A percentile compares a stretch with the other conserved stretches of the same genome.
Conservation (phyloP, 2,797 vertebrate genomes). For the Moxostoma hubbsi region DNA sequence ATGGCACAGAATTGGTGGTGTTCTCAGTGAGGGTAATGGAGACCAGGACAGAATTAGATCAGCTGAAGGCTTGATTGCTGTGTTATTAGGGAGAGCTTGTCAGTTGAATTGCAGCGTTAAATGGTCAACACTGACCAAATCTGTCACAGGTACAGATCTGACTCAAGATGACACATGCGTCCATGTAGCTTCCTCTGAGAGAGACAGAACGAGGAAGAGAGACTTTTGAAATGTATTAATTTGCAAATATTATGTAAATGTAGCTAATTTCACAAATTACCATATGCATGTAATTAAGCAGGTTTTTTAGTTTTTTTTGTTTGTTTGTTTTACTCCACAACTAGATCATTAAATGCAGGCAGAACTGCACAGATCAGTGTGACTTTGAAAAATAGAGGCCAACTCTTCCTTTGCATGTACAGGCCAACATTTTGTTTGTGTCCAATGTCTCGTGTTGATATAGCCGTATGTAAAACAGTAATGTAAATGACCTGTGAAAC, state of each 20-base stretch:
- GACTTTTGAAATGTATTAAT: background rate
- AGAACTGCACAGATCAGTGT: background rate
- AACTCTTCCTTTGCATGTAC: conserved; percentile 23
- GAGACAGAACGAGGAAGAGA: conserved; percentile 16
- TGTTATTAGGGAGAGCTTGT: conserved; percentile 57
- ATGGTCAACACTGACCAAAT: conserved; percentile 72
- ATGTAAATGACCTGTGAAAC: conserved; percentile 43
- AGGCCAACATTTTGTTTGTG: conserved; percentile 13
- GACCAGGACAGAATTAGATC: conserved; percentile 47
- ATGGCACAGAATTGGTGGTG: conserved; percentile 33
- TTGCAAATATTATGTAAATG: background rate
- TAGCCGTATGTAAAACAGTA: conserved; percentile 31
- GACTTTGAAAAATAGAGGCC: conserved; percentile 8
- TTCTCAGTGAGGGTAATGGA: conserved; percentile 8
- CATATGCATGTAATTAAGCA: background rate
- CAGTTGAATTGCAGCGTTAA: conserved; percentile 59
- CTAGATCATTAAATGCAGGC: background rate
- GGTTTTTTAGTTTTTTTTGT: background rate
- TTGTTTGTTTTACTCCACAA: background rate
- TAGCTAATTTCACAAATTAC: background rate
- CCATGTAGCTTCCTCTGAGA: background rate
- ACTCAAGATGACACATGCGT: conserved; percentile 21
- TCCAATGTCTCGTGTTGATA: background rate
- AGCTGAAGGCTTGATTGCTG: conserved; percentile 51
- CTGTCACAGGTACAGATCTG: conserved; percentile 69